Conservation (phyloP, 2,797 vertebrate species). For the Mormyrops boulengeri region DNA sequence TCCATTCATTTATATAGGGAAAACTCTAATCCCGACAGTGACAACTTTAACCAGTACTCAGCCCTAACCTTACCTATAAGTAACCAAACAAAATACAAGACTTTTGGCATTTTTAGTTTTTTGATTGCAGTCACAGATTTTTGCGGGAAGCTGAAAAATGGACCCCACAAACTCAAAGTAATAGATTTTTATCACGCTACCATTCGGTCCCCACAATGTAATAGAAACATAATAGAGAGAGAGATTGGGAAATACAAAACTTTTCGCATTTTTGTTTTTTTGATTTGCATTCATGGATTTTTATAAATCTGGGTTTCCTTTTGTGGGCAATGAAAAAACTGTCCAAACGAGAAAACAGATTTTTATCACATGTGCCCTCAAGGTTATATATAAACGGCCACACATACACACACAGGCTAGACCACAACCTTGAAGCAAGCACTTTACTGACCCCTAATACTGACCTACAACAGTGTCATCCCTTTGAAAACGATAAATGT, state of each 20-base stretch:
- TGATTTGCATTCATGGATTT: background rate
- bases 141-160: too few relatives aligned
- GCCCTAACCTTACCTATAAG: background rate
- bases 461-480: background rate
- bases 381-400: background rate
- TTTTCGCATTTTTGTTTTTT: background rate
- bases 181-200: too few relatives aligned
- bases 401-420: background rate
- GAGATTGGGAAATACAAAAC: background rate
- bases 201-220: too few relatives aligned
- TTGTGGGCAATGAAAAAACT: background rate
- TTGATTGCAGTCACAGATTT: too few relatives aligned
- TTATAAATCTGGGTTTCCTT: background rate
- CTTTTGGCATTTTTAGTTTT: background rate
- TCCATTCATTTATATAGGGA: background rate
- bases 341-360: background rate
- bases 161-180: too few relatives aligned
- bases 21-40: background rate
- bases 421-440: background rate
- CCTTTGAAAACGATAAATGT: background rate
- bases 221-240: too few relatives aligned
- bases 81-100: background rate
- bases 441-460: background rate
- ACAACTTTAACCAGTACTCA: background rate
- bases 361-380: background rate